Base-by-base conservation (phyloP, 2,797 vertebrate genomes). In the Bradypodion pumilum region DNA sequence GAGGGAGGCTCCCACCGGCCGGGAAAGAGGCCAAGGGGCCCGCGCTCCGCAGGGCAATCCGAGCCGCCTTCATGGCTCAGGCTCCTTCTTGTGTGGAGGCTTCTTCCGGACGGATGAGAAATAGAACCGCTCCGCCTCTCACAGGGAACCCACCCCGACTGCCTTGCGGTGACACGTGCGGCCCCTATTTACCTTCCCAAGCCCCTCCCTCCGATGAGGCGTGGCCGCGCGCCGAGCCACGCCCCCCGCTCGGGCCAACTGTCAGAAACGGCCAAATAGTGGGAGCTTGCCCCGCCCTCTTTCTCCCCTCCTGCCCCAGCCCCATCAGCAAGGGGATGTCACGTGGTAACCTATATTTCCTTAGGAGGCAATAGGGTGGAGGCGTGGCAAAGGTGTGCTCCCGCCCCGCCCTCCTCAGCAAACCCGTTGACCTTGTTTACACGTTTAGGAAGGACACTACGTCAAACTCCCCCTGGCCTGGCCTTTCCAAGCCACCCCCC, bases 11-110 rank as follows among this genome's bases (percentile, higher is more conserved):
- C 12, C 65, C 63, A 8, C 82, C n/a, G 29, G 82, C 52, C 25
- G 92, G n/a, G n/a, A n/a, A n/a, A n/a, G n/a, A 91, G 0, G 91
- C 92, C 87, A 94, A 69, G 0, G 93, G 91, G 4, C 49, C 88
- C 1, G 93, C 94, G 40, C 73, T 90, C 85, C 95, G 94, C 76
- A 96, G 12, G n/a, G 91, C 90, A 42, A 95, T 91, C 16, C 95
- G 94, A 65, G 94, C 94, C 1, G 93, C 94, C 83, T 94, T 95
- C 95, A 96, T 96, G 56, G 74, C 69, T 82, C 4, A 46, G 2
- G 46, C 46, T 7, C 46, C 1, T 15, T 49, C 9, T 52, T 3
- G 49, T 49, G 46, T n/a, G n/a, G n/a, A n/a, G n/a, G 46, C 4
- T 49, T 7, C 46, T 13, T 49, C 37, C 37, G 37, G n/a, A n/a